Evolutionary conservation across 1,140 invertebrate species (phyloP), one percentile per base, ranked within the genome.

Genomic region (Bradynema listronoti): DNA sequence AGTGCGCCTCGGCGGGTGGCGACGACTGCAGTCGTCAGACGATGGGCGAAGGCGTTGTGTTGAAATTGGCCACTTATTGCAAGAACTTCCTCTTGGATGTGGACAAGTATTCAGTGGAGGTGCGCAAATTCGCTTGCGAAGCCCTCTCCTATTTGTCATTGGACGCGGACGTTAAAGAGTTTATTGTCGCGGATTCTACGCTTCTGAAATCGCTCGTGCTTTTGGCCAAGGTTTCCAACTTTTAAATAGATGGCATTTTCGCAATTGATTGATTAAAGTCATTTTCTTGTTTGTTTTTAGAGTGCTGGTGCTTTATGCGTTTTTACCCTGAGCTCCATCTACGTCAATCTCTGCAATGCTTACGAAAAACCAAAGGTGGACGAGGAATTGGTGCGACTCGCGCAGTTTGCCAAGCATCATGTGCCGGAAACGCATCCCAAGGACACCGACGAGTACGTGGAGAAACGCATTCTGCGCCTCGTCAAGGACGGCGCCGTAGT

Each of bases 81-180:
- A 83, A 88, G 62, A 81, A 82, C 80, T 82, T 77, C 71, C 66
- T 75, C 2, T 24, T 72, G 5, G 57, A 77, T 58, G 52, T 52
- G 4, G 58, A 72, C 14, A 71, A 68, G 42, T 75, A 69, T 56
- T 71, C 61, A 16, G 72, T 76, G 19, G 42, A 56, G 34, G n/a
- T 49, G 34, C 58, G 63, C 33, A 63, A 65, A 46, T 76, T 77
- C 55, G 91, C 93, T 0, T 88, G 90, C 25, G 95, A 99, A 82
- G 94, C 93, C 11, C 81, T 99, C 0, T 93, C 93, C 0, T 99
- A 96, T 78, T 81, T 99, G 1, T 94, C 92, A 3, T 83, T 99
- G 34, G 93, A 99, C 83, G 95, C 91, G 9, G 93, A 98, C 80
- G 90, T 98, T 0, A 99, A 99, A 77, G 93, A 99, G 91, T 91